Evolutionary conservation across 2,113 vertebrate genomes (phyloP), one percentile per base, ranked within the genome.

Genomic region (Eira barbara): DNA sequence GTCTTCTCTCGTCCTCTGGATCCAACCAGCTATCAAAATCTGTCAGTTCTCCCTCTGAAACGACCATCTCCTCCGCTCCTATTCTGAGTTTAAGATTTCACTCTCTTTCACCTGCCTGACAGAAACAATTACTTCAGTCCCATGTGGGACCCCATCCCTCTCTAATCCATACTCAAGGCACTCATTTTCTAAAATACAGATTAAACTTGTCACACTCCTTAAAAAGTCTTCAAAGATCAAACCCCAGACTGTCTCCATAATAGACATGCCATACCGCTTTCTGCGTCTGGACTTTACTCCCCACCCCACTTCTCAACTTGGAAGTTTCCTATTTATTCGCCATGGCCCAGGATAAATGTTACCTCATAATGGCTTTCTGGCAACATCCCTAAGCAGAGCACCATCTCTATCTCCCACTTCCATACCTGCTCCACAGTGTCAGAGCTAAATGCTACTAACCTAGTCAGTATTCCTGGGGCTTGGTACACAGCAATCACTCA

Each of bases 161-260:
- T 74, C 49, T 49, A 83, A 89, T n/a, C 34, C 20, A 79, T 17
- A 49, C 12, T 69, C 67, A 18, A 89, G 27, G 27, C 18, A 86
- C 49, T 57, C 65, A 42, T 61, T 91, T 94, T 94, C 86, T 79
- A 86, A 96, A 94, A 71, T 52, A 90, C 17, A 52, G 20, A 87
- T 47, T n/a, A 80, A 85, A 79, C 21, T 61, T 90, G 34, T 80
- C 63, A 86, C 49, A 42, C 5, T 39, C 34, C 57, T 91, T 96
- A 78, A 93, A 78, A 84, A 90, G 20, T 78, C 59, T 96, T 86
- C 23, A 79, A 91, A 69, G 61, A 85, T 86, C 71, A 91, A 80
- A 42, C n/a, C 57, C 61, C 80, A 86, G 80, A 65, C 8, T 94
- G 23, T 73, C 36, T 52, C 8, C 65, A 69, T 86, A 85, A 55